Percentiles rank a stretch among this genome's conserved stretches.
Evolutionary conservation across 1,140 invertebrate genomes (phyloP).

Genomic region (Dendroctonus valens): DNA sequence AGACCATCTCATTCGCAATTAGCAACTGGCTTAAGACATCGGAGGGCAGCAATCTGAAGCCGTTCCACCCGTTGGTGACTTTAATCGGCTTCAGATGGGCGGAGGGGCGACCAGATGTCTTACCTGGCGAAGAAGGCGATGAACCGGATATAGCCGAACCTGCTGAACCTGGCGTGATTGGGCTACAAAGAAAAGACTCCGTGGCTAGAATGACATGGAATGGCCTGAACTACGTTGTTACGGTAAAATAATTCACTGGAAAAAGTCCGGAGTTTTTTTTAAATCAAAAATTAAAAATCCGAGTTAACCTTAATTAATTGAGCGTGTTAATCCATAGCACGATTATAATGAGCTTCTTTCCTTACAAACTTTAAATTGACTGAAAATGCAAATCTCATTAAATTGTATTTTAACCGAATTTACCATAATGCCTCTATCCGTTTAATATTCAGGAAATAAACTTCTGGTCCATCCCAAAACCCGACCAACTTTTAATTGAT

Average conservation of each 20-base stretch:
- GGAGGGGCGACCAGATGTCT: constrained; percentile 46
- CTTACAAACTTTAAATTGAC: not conserved
- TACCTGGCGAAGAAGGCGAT: constrained; percentile 40
- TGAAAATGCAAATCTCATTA: not conserved
- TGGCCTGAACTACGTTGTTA: constrained; percentile 63
- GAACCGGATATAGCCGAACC: constrained; percentile 53
- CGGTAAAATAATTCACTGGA: constrained; percentile 53
- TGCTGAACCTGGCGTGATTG: constrained; percentile 55
- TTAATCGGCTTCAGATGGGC: constrained; percentile 28
- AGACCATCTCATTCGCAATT: constrained; percentile 4
- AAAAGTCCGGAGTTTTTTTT: too few relatives aligned
- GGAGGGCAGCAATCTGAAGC: constrained; percentile 38
- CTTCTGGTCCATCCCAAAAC: not conserved
- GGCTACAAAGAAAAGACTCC: constrained; percentile 55
- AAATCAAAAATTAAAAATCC: too few relatives aligned
- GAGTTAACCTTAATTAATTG: too few relatives aligned
- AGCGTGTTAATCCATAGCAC: too few relatives aligned
- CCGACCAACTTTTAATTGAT: constrained; percentile 24
- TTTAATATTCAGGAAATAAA: constrained; percentile 15
- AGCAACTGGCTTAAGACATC: constrained; percentile 15
- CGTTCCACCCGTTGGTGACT: constrained; percentile 2
- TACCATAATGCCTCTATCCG: constrained; percentile 8
- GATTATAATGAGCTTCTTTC: too few relatives aligned
- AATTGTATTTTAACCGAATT: not conserved
- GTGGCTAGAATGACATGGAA: constrained; percentile 60